Evolutionary conservation across 92 coral and sea anemone genomes (phyloP), one percentile per base, ranked within the genome.

Genomic region (Bergia sp.): DNA sequence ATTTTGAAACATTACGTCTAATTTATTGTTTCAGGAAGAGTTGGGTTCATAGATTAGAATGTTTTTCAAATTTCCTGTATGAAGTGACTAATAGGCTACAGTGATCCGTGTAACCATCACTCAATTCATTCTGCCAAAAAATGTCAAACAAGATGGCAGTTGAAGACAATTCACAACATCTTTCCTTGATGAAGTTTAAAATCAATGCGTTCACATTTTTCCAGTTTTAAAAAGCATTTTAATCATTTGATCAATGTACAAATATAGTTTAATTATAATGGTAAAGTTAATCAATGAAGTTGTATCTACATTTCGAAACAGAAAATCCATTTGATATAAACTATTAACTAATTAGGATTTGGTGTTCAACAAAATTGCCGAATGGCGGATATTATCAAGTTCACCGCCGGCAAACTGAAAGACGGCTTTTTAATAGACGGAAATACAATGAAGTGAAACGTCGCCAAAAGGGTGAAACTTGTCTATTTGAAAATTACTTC

Each of bases 231-330:
- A 79, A 80, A 38, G 72, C 85, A 37, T 57, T 55, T 80, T 80
- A 80, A 80, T 80, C 85, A 80, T 80, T 80, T 16, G 29, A 80
- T 80, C 85, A 55, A 23, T 37, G 85, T 37, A 43, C 73, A 80
- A 80, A 79, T 58, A 29, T 13, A 42, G 7, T 3, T 57, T 38
- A 36, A 55, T 80, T 57, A 80, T 80, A 29, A 15, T 37, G 43
- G 66, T 15, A 80, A 80, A 80, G 85, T 80, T 80, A 80, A 80
- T 80, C 40, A 57, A 6, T 37, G 61, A 80, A 80, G 45, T 16
- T 80, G 71, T 80, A 57, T 80, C 85, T 55, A 80, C 73, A 57
- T 80, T 80, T 80, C 13, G 85, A 80, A 80, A 80, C 72, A 80
- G 85, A 49, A 44, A 55, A 73, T 57, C 57, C 65, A 50, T 80